Base-by-base conservation (phyloP, 2,888 invertebrate genomes). In the Harpagoxenus sublaevis region DNA sequence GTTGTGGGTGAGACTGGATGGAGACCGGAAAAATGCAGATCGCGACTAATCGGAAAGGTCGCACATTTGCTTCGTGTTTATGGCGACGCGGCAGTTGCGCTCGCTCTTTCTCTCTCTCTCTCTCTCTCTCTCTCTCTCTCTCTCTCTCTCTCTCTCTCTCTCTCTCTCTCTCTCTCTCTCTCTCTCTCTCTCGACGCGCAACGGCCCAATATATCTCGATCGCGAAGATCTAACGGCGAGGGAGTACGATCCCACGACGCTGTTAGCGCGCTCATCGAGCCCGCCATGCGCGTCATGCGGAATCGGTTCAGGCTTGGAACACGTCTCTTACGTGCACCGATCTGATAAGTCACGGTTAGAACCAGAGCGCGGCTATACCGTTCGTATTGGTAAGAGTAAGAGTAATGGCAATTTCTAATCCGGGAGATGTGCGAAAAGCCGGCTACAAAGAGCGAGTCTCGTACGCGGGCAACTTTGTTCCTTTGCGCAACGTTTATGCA, bases 221-320 rank as follows among this genome's bases (percentile, higher is more conserved):
- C 68, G 42, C 75, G 55, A 31, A 75, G 86, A 84, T 84, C 74
- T 73, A 48, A 45, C 75, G 70, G 68, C 71, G 51, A 55, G 68
- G 77, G 89, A 90, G 87, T 88, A 84, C 89, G 89, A 92, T 91
- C 88, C 88, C 90, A 90, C 91, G 91, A 85, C 83, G 83, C 87
- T 84, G 87, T 86, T 84, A 68, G 66, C 78, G 66, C 78, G 85
- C 87, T 81, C 87, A 84, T 90, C 91, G 90, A 89, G 91, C 91
- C 87, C 82, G 73, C 87, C 78, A 92, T 92, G 91, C 93, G 91
- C 93, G 91, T 92, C 92, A 91, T 71, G 82, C 57, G 75, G 71
- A 86, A 89, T 86, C 87, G 82, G 70, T 86, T 70, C 84, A 48
- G 73, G 68, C 68, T 60, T 28, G 55, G 35, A 71, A 57, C 75